A percentile compares a stretch with the other conserved stretches of the same genome.
Evolutionary conservation across 2,797 vertebrate species (phyloP).

Genomic region (Pteronotus mesoamericanus): DNA sequence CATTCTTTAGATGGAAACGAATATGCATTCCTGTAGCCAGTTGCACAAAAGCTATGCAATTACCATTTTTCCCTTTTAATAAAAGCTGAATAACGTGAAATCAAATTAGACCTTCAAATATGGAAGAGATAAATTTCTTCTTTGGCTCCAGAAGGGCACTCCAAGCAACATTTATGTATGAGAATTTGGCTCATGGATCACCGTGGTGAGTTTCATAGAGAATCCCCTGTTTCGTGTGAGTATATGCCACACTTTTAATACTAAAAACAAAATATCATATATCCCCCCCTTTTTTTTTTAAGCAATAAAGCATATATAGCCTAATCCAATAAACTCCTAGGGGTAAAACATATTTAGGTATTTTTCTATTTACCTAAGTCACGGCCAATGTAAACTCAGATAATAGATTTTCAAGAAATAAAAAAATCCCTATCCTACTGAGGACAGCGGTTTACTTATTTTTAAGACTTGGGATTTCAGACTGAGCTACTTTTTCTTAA

Average conservation of each 20-base stretch:
- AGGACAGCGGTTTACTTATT: background rate
- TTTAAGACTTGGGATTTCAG: background rate
- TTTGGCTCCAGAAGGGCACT: background rate
- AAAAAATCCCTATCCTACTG: background rate
- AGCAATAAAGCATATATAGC: background rate
- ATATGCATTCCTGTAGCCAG: background rate
- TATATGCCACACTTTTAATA: background rate
- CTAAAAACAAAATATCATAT: background rate
- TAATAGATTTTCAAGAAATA: background rate
- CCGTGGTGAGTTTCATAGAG: background rate
- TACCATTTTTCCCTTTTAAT: background rate
- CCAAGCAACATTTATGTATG: background rate
- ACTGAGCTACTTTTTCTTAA: background rate
- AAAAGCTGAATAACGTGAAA: background rate
- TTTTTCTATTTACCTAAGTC: constrained; percentile 22
- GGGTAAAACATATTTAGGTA: background rate
- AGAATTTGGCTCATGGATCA: background rate
- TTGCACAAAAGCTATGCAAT: background rate
- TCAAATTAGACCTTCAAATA: background rate
- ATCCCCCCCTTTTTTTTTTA: background rate
- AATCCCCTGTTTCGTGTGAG: constrained; percentile 29
- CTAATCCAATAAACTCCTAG: background rate
- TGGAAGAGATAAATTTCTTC: background rate
- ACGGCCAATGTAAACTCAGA: background rate
- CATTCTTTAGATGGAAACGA: background rate